phyloP scores from a whole-genome alignment of 37 sponge, comb jelly and placozoan species.

The Spongilla lacustris region DNA sequence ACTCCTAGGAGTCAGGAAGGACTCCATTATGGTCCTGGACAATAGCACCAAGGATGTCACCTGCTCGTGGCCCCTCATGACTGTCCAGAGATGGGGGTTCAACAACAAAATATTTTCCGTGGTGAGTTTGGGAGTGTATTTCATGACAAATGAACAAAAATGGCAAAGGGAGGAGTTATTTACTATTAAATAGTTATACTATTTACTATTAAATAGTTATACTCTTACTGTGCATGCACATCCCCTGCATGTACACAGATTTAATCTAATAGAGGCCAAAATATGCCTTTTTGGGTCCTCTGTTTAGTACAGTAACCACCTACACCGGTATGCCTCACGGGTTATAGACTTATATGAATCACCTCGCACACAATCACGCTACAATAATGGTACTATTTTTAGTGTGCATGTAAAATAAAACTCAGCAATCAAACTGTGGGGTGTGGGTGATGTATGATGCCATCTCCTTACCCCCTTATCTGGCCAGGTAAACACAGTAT shows the following conservation, averaged over 20 bases:
- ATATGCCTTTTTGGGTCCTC: too few relatives aligned
- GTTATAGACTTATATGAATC: too few relatives aligned
- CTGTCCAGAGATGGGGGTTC: slow-evolving; percentile 36
- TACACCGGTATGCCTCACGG: too few relatives aligned
- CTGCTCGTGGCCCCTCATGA: not conserved
- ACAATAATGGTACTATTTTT: too few relatives aligned
- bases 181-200: not conserved
- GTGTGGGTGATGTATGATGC: not conserved
- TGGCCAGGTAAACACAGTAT: not conserved
- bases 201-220: not conserved
- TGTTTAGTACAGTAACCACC: too few relatives aligned
- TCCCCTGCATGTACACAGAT: too few relatives aligned
- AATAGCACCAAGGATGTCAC: slow-evolving; percentile 62
- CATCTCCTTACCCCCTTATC: not conserved
- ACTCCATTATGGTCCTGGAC: slow-evolving; percentile 62
- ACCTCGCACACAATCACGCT: too few relatives aligned
- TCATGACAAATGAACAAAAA: not conserved
- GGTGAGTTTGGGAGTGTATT: not conserved
- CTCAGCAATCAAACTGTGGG: too few relatives aligned
- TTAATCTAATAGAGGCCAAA: too few relatives aligned
- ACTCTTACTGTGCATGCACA: too few relatives aligned
- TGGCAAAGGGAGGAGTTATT: not conserved
- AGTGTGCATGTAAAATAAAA: too few relatives aligned
- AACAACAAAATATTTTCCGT: slow-evolving; percentile 54
- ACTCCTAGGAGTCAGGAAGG: slow-evolving; percentile 43